Evolutionary conservation across 1,140 invertebrate species (phyloP).

Genomic region (Araneus ventricosus): DNA sequence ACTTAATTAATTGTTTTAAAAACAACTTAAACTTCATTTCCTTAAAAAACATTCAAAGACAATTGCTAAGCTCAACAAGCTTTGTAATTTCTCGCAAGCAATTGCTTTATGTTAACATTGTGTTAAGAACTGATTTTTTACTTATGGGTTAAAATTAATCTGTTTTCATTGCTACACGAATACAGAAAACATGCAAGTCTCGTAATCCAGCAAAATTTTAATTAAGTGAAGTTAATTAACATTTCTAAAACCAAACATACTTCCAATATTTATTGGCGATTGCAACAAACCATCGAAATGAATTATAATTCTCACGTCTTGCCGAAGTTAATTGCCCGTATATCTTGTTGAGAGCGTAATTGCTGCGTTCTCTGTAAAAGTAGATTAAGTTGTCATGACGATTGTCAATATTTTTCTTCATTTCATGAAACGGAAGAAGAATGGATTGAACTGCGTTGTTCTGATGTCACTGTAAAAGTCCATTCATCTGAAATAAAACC

Average conservation of each 20-base stretch:
- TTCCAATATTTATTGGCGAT: not conserved
- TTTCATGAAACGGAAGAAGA: not conserved
- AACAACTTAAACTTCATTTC: not conserved
- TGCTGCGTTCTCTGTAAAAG: not conserved
- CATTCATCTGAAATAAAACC: not conserved
- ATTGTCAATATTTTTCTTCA: not conserved
- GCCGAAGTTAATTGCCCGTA: not conserved
- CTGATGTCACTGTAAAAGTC: not conserved
- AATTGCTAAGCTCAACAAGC: not conserved
- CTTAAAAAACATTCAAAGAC: not conserved
- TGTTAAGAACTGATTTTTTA: not conserved
- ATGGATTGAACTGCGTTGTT: not conserved
- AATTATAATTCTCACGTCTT: not conserved
- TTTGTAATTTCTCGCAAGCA: not conserved
- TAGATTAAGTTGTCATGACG: slow-evolving; percentile 9
- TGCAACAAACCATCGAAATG: not conserved
- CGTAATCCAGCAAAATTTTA: not conserved
- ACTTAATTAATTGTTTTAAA: not conserved
- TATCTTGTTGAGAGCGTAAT: slow-evolving; percentile 8
- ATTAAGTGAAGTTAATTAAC: not conserved
- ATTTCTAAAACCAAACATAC: not conserved
- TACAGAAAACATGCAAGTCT: not conserved
- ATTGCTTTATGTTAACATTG: too few species aligned
- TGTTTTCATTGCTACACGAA: not conserved
- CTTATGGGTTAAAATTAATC: not conserved